Conservation (phyloP, 53 echinoderm and acorn worm genomes). For the Stichopus horrens region DNA sequence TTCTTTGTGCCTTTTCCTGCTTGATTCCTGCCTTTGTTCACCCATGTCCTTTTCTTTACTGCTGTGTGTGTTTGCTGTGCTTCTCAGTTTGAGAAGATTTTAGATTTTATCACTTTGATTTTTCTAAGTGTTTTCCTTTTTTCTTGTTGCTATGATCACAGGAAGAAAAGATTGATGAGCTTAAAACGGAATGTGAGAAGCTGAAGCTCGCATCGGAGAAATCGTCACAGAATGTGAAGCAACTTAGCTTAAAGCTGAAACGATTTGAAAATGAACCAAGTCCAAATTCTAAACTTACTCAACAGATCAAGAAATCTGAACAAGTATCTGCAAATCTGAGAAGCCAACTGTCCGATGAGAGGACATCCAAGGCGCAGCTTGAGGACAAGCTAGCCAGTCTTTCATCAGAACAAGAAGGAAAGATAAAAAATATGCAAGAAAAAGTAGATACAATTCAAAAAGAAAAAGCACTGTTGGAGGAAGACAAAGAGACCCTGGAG, state of each 20-base stretch:
- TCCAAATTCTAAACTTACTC: slow-evolving; percentile 55
- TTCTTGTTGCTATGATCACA: slow-evolving; percentile 21
- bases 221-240: slow-evolving; percentile 73
- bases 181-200: slow-evolving; percentile 70
- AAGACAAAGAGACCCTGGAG: slow-evolving; percentile 73
- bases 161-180: slow-evolving; percentile 63
- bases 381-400: slow-evolving; percentile 49
- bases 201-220: slow-evolving; percentile 72
- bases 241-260: slow-evolving; percentile 71
- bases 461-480: slow-evolving; percentile 54
- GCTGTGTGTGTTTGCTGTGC: no score
- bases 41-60: no score
- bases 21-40: no score
- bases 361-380: slow-evolving; percentile 47
- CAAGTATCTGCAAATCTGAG: slow-evolving; percentile 62
- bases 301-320: slow-evolving; percentile 74
- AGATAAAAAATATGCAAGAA: slow-evolving; percentile 12
- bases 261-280: slow-evolving; percentile 40
- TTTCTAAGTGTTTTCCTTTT: not conserved
- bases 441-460: slow-evolving; percentile 47
- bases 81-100: no score
- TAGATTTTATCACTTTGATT: not conserved
- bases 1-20: no score
- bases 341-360: slow-evolving; percentile 71
- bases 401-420: not conserved